Evolutionary conservation across 2,888 invertebrate genomes (phyloP).

Genomic region (Aradus depressus): DNA sequence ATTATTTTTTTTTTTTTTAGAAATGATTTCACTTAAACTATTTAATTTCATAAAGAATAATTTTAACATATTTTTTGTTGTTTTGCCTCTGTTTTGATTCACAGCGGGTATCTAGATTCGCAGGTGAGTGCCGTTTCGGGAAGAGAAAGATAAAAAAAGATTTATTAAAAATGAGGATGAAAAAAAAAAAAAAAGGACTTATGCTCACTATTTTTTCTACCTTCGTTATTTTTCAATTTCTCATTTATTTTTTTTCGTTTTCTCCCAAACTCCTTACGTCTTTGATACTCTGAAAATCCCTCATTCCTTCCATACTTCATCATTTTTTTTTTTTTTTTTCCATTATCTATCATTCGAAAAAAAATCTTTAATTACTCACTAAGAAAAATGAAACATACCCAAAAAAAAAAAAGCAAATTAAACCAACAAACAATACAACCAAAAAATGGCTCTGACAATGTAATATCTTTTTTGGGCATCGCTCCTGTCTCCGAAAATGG

Average conservation of each 20-base stretch:
- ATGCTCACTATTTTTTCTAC: slow-evolving; percentile 1
- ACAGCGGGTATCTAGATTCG: slow-evolving; percentile 9
- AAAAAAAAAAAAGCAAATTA: no score
- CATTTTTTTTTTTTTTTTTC: no score
- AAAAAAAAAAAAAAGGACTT: background rate
- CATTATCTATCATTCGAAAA: no score
- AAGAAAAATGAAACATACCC: no score
- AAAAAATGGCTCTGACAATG: slow-evolving; percentile 23
- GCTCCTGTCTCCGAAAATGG: slow-evolving; percentile 9
- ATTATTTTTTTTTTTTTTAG: no score
- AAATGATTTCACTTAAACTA: no score
- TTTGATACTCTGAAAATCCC: no score
- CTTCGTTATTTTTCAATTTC: slow-evolving; percentile 16
- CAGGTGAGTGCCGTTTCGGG: slow-evolving; percentile 5
- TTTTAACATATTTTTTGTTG: slow-evolving; percentile 15
- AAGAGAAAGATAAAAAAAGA: background rate
- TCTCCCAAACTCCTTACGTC: slow-evolving; percentile 8
- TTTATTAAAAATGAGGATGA: background rate
- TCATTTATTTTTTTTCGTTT: background rate
- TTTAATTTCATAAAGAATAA: no score
- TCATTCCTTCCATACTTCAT: no score
- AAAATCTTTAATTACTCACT: no score
- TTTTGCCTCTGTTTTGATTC: slow-evolving; percentile 22
- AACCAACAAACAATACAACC: no score
- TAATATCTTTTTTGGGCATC: slow-evolving; percentile 23